Percentiles rank a stretch among this genome's conserved stretches.
These are phyloP conservation scores for Drosophila prolongata DNA, from an alignment of 2,888 invertebrate species.

Conservation along the genomic window DNA sequence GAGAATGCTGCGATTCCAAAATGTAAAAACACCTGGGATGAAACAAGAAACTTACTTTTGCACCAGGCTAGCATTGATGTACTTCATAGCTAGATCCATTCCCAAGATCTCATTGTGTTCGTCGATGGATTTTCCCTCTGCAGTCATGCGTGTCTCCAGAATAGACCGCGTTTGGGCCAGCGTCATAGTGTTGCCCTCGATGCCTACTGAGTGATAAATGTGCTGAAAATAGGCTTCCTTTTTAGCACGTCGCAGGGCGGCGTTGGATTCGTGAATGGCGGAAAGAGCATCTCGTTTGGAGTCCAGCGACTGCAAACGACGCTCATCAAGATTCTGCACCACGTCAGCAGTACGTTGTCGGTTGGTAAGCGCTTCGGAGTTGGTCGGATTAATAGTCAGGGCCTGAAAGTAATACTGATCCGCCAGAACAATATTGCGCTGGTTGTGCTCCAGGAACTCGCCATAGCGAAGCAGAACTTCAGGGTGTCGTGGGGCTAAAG, in stretches of 20 bases:
- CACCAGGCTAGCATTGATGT: conserved; percentile 92
- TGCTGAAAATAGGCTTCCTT: conserved; percentile 98
- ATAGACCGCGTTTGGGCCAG: conserved; percentile 95
- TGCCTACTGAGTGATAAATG: conserved; percentile 98
- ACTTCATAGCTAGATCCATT: conserved; percentile 97
- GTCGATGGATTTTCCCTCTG: conserved; percentile 95
- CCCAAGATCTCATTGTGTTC: conserved; percentile 99
- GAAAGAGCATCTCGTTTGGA: conserved; percentile 92
- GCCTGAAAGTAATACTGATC: conserved; percentile 96
- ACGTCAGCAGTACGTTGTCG: conserved; percentile 93
- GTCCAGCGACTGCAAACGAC: conserved; percentile 87
- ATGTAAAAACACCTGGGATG: conserved; percentile 3
- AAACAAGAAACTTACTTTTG: conserved; percentile 85
- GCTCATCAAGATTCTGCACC: conserved; percentile 94
- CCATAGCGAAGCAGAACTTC: conserved; percentile 97
- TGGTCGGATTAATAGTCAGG: conserved; percentile 92
- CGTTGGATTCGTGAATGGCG: conserved; percentile 91
- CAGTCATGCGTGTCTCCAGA: conserved; percentile 94
- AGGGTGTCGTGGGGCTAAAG: conserved; percentile 95
- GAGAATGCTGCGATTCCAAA: no score
- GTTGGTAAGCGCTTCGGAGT: conserved; percentile 91
- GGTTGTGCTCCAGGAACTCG: conserved; percentile 94
- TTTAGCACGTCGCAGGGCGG: conserved; percentile 93
- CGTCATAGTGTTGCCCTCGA: conserved; percentile 99
- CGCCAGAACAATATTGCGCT: conserved; percentile 93